These are phyloP conservation scores for Tor tambroides DNA, from an alignment of 2,113 vertebrate species.

Conservation along the genomic window DNA sequence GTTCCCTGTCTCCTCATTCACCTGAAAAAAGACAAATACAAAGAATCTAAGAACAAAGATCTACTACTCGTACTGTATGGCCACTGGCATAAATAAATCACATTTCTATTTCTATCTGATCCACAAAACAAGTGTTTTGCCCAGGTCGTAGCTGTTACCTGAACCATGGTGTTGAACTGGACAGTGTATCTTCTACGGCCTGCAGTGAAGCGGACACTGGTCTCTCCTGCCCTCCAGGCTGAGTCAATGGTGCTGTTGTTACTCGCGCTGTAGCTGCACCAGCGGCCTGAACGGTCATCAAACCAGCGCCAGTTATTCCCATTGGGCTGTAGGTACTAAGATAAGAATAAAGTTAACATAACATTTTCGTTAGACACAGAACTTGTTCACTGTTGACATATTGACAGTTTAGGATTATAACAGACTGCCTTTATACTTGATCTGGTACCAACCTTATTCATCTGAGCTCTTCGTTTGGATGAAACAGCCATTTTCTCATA, in stretches of 20 bases:
- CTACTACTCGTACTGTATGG: background rate
- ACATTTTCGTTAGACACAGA: background rate
- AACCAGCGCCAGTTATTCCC: slow-evolving; percentile 97
- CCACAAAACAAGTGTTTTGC: background rate
- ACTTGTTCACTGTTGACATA: background rate
- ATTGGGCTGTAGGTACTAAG: slow-evolving; percentile 89
- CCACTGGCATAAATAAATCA: background rate
- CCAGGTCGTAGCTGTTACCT: slow-evolving; percentile 73
- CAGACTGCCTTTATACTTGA: background rate
- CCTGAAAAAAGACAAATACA: slow-evolving; percentile 68
- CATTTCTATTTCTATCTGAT: background rate
- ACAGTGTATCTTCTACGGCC: slow-evolving; percentile 91
- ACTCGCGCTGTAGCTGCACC: slow-evolving; percentile 94
- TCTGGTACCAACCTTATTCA: slow-evolving; percentile 84
- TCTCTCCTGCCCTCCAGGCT: slow-evolving; percentile 91
- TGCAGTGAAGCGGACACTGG: slow-evolving; percentile 92
- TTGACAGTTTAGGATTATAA: background rate
- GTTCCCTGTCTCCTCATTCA: slow-evolving; percentile 94
- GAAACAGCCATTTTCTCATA: slow-evolving; percentile 95
- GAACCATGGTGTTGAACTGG: slow-evolving; percentile 95
- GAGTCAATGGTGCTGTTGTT: slow-evolving; percentile 95
- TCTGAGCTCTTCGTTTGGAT: slow-evolving; percentile 90
- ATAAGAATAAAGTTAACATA: background rate
- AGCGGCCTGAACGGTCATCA: slow-evolving; percentile 92
- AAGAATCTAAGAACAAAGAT: background rate